Conservation (phyloP, 2,888 invertebrate species). For the Hetaerina titia region DNA sequence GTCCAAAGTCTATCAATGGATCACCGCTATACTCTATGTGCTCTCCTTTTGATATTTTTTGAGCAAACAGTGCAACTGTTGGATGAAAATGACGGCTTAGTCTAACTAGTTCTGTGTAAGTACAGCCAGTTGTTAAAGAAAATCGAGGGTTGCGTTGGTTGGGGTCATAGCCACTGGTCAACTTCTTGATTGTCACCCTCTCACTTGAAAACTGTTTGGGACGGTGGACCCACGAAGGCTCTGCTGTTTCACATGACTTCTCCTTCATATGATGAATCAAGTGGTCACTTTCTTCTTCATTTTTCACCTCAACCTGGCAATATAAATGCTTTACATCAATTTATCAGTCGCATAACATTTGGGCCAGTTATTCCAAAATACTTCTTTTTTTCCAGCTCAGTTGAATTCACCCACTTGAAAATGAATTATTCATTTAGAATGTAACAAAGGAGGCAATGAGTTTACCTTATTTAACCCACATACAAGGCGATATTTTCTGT, state of each 20-base stretch:
- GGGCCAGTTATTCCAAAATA: too few species aligned
- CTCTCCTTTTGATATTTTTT: slow-evolving; percentile 85
- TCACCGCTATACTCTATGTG: slow-evolving; percentile 93
- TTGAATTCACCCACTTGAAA: too few species aligned
- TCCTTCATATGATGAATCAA: background rate
- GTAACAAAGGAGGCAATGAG: too few species aligned
- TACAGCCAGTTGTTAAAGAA: slow-evolving; percentile 86
- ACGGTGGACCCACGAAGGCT: slow-evolving; percentile 75
- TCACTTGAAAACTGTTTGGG: slow-evolving; percentile 63
- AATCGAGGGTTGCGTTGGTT: slow-evolving; percentile 90
- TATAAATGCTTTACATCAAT: background rate
- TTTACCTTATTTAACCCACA: too few species aligned
- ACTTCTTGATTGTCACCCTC: slow-evolving; percentile 42
- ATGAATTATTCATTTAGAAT: too few species aligned
- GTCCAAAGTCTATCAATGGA: slow-evolving; percentile 94
- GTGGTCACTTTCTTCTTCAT: background rate
- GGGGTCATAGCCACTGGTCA: slow-evolving; percentile 82
- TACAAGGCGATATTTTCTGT: too few species aligned
- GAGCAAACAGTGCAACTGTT: slow-evolving; percentile 92
- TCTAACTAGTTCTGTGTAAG: slow-evolving; percentile 86
- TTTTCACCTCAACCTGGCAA: background rate
- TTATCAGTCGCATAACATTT: too few species aligned
- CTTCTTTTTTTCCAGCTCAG: too few species aligned
- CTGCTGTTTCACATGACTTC: background rate
- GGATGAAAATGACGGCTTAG: slow-evolving; percentile 93